Evolutionary conservation across 2,113 vertebrate species (phyloP), one percentile per base, ranked within the genome.

Genomic region (Capra hircus): DNA sequence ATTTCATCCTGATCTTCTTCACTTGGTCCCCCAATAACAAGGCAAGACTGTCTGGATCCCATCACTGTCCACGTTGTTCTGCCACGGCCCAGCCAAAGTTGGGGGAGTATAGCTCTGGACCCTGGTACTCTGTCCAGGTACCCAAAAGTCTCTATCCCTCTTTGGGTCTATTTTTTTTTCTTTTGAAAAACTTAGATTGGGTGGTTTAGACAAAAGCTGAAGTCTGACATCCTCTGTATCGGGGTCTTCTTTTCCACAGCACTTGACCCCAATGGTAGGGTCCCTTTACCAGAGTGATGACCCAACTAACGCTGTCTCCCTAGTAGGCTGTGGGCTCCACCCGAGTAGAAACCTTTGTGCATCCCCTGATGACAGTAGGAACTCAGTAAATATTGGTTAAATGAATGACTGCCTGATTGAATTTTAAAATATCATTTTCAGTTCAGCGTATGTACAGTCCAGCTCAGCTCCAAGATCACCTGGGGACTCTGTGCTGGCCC

Each of bases 131-230:
- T 88, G 57, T 55, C 12, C 45, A 60, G n/a, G 53, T 25, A 74
- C 53, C 71, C 9, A 14, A 59, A 19, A 17, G 12, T 84, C 81
- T 48, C 52, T 81, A 27, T 52, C 28, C 45, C 36, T 30, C 15
- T 62, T 23, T 55, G n/a, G 23, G 15, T 25, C 6, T 88, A 4
- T 55, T 59, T 81, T 67, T 90, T 71, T 16, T 60, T 81, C 45
- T 97, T 94, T 84, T 59, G 80, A 91, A 89, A 95, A 83, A n/a
- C 83, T 91, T 86, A 62, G 23, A 71, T 30, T 40, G 50, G 14
- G n/a, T 10, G n/a, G 6, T 50, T 95, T 11, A 7, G 62, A 33
- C 83, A 81, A 59, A 30, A 17, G 19, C 50, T 23, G 7, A 17
- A 21, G 36, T 36, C 16, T 57, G 3, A 16, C 23, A 7, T 6